phyloP scores from a whole-genome alignment of 2,797 vertebrate species.

The Chelon auratus region DNA sequence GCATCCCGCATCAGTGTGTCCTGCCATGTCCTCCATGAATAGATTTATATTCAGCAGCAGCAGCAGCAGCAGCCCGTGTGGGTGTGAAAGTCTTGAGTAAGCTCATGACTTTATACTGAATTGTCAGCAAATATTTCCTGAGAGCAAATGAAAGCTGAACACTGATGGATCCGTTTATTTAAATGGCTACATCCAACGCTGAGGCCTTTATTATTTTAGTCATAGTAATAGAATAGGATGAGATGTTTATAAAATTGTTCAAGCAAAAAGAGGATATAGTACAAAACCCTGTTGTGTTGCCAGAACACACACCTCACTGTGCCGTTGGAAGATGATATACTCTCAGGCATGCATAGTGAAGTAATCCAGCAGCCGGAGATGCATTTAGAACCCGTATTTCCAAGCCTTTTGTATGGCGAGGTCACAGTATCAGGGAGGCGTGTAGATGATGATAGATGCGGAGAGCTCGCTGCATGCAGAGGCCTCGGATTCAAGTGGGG shows the following conservation, averaged over 20 bases:
- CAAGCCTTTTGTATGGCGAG: constrained; percentile 50
- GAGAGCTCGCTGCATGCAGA: constrained; percentile 42
- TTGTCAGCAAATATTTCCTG: not conserved
- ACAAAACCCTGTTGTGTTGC: constrained; percentile 25
- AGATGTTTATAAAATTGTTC: constrained; percentile 7
- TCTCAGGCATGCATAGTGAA: constrained; percentile 26
- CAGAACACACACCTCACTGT: constrained; percentile 30
- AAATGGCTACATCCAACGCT: not conserved
- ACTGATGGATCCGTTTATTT: not conserved
- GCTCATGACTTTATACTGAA: not conserved
- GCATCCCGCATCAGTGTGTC: not conserved
- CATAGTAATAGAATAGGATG: not conserved
- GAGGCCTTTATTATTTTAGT: not conserved
- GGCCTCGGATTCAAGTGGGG: constrained; percentile 51
- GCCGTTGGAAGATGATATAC: constrained; percentile 41
- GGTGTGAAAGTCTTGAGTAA: not conserved
- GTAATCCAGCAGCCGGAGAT: constrained; percentile 33
- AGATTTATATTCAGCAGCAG: not conserved
- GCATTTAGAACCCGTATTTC: constrained; percentile 62
- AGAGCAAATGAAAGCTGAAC: not conserved
- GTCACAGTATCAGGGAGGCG: constrained; percentile 46
- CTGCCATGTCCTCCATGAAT: constrained; percentile 7
- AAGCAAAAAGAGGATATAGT: not conserved
- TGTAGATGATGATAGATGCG: constrained; percentile 52
- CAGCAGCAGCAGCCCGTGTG: too few relatives aligned